phyloP scores from a whole-genome alignment of 2,888 invertebrate genomes.

The Embidobia sp. region DNA sequence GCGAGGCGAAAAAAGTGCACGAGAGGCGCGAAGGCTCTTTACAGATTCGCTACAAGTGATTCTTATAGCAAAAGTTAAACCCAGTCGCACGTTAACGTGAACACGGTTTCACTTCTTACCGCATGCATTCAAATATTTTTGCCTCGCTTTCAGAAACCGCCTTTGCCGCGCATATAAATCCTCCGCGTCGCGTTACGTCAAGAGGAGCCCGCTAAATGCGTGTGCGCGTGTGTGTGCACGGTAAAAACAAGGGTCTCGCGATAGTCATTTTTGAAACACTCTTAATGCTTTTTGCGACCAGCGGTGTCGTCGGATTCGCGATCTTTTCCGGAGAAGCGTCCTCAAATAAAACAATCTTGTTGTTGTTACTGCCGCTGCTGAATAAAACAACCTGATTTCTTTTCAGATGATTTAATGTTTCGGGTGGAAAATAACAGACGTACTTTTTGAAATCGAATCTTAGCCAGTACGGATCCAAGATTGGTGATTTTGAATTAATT shows the following conservation, averaged over 20 bases:
- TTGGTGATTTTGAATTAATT: no score
- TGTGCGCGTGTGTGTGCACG: conserved; percentile 31
- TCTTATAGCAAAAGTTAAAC: conserved; percentile 56
- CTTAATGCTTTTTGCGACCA: no score
- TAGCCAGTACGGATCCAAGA: no score
- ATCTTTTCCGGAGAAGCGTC: no score
- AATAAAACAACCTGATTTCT: no score
- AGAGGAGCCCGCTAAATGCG: conserved; percentile 3
- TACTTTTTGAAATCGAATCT: no score
- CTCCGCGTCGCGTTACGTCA: conserved; percentile 4
- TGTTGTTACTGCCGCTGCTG: no score
- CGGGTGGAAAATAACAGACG: no score
- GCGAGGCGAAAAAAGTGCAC: conserved; percentile 1
- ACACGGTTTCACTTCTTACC: conserved; percentile 63
- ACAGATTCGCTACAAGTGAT: conserved; percentile 45
- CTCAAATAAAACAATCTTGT: no score
- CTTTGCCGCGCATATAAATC: conserved; percentile 19
- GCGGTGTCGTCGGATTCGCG: no score
- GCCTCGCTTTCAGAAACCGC: conserved; percentile 36
- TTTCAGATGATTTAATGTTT: no score
- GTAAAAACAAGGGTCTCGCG: conserved; percentile 11
- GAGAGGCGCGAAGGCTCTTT: conserved; percentile 26
- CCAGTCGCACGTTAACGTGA: conserved; percentile 57
- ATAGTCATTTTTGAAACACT: no score
- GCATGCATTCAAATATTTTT: conserved; percentile 57